Evolutionary conservation across 2,888 invertebrate genomes (phyloP), one percentile per base, ranked within the genome.

Genomic region (Acanthacorydalis orientalis): DNA sequence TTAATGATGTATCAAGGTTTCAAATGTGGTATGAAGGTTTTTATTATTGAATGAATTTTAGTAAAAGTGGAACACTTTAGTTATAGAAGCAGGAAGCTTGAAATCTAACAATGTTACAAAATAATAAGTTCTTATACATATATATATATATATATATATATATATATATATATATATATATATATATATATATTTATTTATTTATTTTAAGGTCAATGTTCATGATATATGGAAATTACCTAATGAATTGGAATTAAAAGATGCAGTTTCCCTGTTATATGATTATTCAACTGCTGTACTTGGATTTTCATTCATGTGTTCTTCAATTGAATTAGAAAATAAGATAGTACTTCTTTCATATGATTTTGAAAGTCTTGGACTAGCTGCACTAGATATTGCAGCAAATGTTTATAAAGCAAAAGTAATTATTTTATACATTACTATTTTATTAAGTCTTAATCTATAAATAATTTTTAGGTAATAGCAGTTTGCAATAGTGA

Each of bases 331-430:
- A 39, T 59, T 63, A 49, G 71, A 74, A 56, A 66, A 74, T 42
- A 72, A 77, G 50, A 69, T 68, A 43, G 70, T 82, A n/a, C 59
- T 83, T 10, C 69, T 82, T 35, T 75, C 80, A 40, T 76, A 78
- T 34, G 78, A 78, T 8, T 68, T 76, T 44, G 80, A 78, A 15
- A 76, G 78, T 9, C 63, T 75, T 41, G 75, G 75, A 12, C 60
- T 80, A 41, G 81, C 82, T 48, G 76, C 78, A 39, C 73, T 80
- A 15, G 82, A 83, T 63, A 67, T 83, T 41, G 80, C 80, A 39
- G 72, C 77, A 10, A 78, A 77, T 61, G 70, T 80, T 43, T 81
- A 75, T 56, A 73, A 73, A 59, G 74, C 78, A 31, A 73, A 78
- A 66, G 80, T 78, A 57, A 40, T 49, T 49, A 43, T n/a, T 33